Evolutionary conservation across 2,888 invertebrate genomes (phyloP).

Genomic region (Lasioglossum marginatum): DNA sequence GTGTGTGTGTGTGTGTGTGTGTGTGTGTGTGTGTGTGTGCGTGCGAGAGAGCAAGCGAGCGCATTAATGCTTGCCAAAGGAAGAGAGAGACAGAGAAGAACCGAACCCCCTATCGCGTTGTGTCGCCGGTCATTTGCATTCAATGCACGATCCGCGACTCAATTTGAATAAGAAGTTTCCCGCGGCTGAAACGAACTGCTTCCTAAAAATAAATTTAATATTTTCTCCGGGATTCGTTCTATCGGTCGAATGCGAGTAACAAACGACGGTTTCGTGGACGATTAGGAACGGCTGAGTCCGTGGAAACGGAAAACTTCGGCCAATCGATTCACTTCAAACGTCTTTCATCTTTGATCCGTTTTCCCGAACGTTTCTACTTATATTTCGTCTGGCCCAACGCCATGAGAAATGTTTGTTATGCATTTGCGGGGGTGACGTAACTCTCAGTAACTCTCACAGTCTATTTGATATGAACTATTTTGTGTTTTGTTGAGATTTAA

Average conservation of each 20-base stretch:
- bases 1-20: not conserved
- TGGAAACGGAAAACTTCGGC: conserved; percentile 6
- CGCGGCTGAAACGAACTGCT: conserved; percentile 60
- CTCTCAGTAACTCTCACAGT: not conserved
- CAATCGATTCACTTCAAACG: not conserved
- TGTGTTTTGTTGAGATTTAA: not conserved
- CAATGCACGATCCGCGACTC: conserved; percentile 72
- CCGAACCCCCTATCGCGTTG: conserved; percentile 63
- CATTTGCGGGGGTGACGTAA: no score
- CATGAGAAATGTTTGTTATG: not conserved
- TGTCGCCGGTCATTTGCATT: conserved; percentile 67
- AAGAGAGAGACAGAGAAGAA: conserved; percentile 18
- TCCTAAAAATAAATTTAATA: conserved; percentile 54
- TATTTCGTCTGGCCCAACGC: not conserved
- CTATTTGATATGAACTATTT: not conserved
- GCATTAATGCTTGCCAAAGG: not conserved
- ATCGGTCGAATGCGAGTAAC: conserved; percentile 1
- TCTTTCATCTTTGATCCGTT: not conserved
- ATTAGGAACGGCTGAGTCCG: conserved; percentile 11
- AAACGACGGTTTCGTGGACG: conserved; percentile 49
- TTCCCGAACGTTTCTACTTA: not conserved
- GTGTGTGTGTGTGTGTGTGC: not conserved
- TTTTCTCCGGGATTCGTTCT: conserved; percentile 42
- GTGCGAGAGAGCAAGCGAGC: not conserved
- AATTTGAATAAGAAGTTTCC: conserved; percentile 68